Evolutionary conservation across 2,888 invertebrate genomes (phyloP).

Genomic region (Boloria selene): DNA sequence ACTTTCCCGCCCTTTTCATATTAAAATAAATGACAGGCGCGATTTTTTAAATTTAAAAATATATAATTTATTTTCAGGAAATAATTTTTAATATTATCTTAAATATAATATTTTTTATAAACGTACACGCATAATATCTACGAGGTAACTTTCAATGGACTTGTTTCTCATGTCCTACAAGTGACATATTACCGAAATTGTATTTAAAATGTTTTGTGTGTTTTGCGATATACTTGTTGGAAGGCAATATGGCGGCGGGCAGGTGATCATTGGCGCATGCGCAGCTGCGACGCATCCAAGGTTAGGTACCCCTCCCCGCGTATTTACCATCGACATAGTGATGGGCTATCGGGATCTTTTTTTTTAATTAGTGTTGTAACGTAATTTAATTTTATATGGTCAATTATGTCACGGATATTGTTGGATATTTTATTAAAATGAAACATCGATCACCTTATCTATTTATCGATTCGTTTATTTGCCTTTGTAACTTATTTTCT

Average conservation of each 20-base stretch:
- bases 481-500: neutral
- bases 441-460: slow-evolving; percentile 27
- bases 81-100: too few relatives aligned
- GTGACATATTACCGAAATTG: slow-evolving; percentile 38
- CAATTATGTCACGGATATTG: slow-evolving; percentile 41
- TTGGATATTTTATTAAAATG: slow-evolving; percentile 34
- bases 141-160: neutral
- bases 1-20: slow-evolving; percentile 46
- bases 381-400: slow-evolving; percentile 42
- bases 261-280: slow-evolving; percentile 66
- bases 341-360: slow-evolving; percentile 49
- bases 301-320: slow-evolving; percentile 66
- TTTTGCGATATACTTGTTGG: slow-evolving; percentile 62
- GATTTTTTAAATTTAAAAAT: neutral
- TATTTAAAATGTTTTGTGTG: slow-evolving; percentile 45
- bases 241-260: slow-evolving; percentile 68
- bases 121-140: too few relatives aligned
- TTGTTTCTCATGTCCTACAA: slow-evolving; percentile 20
- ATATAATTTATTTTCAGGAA: neutral
- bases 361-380: slow-evolving; percentile 38
- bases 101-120: too few relatives aligned
- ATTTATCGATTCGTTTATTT: slow-evolving; percentile 27
- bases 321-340: slow-evolving; percentile 64
- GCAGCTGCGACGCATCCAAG: slow-evolving; percentile 76
- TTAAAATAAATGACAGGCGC: slow-evolving; percentile 21